Conservation (phyloP, 2,888 invertebrate species). For the Drosophila prostipennis region DNA sequence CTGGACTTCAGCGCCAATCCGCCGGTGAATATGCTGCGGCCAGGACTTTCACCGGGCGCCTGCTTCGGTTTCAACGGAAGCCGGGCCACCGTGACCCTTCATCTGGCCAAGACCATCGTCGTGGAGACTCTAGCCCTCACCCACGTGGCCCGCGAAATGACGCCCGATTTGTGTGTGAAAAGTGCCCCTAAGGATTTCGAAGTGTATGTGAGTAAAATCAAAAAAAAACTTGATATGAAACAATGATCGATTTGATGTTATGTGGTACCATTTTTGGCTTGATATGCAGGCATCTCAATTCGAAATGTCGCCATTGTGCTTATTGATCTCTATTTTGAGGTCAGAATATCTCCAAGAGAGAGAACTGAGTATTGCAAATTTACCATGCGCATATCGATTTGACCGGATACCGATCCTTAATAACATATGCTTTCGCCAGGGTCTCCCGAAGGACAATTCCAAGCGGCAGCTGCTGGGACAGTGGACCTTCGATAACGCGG, state of each 20-base stretch:
- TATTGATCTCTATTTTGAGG: too few species aligned
- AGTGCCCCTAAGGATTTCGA: constrained; percentile 78
- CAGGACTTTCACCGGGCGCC: constrained; percentile 64
- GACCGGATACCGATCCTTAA: not conserved
- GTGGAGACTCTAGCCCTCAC: constrained; percentile 64
- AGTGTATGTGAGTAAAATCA: constrained; percentile 59
- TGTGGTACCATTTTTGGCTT: too few species aligned
- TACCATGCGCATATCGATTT: too few species aligned
- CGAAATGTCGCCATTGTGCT: too few species aligned
- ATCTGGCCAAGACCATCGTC: constrained; percentile 60
- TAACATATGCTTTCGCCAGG: constrained; percentile 43
- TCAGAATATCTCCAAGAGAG: too few species aligned
- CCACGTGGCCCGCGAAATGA: constrained; percentile 67
- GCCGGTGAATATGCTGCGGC: constrained; percentile 68
- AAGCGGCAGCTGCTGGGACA: constrained; percentile 53
- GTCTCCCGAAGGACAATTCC: constrained; percentile 9
- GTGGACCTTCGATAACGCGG: constrained; percentile 60
- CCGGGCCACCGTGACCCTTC: constrained; percentile 60
- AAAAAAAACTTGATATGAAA: too few species aligned
- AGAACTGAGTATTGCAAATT: too few species aligned
- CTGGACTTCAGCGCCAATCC: constrained; percentile 72
- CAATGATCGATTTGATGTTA: too few species aligned
- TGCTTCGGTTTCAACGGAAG: constrained; percentile 71
- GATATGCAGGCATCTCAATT: too few species aligned
- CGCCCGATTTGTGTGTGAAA: constrained; percentile 58